phyloP scores from a whole-genome alignment of 1,140 invertebrate species.

The Sarcophaga bullata region DNA sequence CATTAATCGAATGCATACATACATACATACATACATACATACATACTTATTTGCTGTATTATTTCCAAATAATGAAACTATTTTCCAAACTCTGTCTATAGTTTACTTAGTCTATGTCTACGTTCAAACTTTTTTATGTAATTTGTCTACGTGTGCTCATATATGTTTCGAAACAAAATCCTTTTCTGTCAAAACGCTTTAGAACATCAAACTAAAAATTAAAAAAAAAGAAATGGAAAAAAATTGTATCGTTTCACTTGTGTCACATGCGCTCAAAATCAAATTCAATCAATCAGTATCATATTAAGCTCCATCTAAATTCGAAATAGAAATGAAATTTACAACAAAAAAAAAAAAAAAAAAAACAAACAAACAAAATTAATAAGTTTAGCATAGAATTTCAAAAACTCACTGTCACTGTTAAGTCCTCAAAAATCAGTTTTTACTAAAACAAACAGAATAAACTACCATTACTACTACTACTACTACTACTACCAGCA shows the following conservation, averaged over 20 bases:
- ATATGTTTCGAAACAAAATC: background rate
- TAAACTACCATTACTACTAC: background rate
- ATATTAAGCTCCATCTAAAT: slow-evolving; percentile 10
- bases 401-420: slow-evolving; percentile 25
- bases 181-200: background rate
- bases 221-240: background rate
- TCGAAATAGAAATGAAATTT: background rate
- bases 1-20: slow-evolving; percentile 36
- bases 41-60: background rate
- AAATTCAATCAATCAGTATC: slow-evolving; percentile 11
- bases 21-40: background rate
- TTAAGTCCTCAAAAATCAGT: slow-evolving; percentile 14
- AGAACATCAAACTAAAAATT: background rate
- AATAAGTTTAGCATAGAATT: background rate
- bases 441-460: slow-evolving; percentile 12
- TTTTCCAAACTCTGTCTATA: slow-evolving; percentile 9
- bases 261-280: slow-evolving; percentile 14
- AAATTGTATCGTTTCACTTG: background rate
- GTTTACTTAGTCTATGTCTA: background rate
- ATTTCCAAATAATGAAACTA: background rate
- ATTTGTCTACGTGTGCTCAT: background rate
- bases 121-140: background rate
- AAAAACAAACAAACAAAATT: too few species aligned
- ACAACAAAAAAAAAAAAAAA: background rate
- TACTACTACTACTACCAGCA: background rate